Conservation (phyloP, 2,113 vertebrate species). For the Catharus minimus region DNA sequence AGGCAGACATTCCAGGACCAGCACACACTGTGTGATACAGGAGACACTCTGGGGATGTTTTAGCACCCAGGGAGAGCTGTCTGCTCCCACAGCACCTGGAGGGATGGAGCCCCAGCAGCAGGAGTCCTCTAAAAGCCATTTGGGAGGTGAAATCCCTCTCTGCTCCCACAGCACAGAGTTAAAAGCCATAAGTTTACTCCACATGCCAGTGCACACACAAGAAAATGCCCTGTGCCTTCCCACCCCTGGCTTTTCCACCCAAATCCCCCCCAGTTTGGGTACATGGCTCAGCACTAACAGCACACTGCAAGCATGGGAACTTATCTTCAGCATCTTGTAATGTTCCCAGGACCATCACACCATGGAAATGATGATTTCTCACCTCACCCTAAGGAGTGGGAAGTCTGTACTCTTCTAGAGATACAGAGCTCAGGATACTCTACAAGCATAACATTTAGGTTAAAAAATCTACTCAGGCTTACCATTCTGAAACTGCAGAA, state of each 20-base stretch:
- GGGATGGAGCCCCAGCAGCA: not conserved
- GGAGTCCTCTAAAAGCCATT: not conserved
- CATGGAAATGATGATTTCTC: not conserved
- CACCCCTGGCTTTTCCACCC: not conserved
- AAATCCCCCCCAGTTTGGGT: not conserved
- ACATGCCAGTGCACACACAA: not conserved
- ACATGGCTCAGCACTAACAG: not conserved
- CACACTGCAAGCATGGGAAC: not conserved
- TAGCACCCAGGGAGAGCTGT: not conserved
- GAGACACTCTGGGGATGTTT: not conserved
- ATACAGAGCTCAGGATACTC: not conserved
- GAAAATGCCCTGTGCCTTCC: not conserved
- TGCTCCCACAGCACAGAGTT: not conserved
- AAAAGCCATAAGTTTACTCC: not conserved
- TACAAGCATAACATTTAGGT: not conserved
- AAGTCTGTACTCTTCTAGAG: not conserved
- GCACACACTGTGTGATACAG: not conserved
- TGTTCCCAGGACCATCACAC: not conserved
- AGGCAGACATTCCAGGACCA: not conserved
- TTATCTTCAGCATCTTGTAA: not conserved
- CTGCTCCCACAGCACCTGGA: not conserved
- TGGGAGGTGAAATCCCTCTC: not conserved
- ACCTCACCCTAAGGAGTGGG: not conserved
- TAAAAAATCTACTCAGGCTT: not conserved
- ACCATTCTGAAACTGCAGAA: not conserved